phyloP scores from a whole-genome alignment of 1,140 invertebrate genomes.

The Adoxophyes honmai region DNA sequence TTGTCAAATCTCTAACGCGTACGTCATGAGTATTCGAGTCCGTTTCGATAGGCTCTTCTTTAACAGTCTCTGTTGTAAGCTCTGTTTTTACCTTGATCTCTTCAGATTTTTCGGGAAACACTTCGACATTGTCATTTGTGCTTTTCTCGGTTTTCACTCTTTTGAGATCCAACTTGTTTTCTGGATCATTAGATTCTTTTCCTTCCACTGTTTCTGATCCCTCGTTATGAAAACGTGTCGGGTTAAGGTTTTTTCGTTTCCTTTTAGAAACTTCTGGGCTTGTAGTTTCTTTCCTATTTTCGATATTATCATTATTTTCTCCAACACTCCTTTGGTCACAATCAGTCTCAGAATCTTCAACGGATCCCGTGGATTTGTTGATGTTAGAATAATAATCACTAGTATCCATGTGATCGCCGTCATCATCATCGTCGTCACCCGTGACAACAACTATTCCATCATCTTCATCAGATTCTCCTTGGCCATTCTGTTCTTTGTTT shows the following conservation, averaged over 20 bases:
- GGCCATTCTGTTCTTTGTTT: constrained; percentile 72
- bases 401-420: constrained; percentile 77
- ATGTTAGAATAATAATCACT: constrained; percentile 68
- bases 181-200: constrained; percentile 23
- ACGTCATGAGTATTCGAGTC: constrained; percentile 47
- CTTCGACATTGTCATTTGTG: constrained; percentile 19
- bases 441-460: constrained; percentile 81
- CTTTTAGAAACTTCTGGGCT: constrained; percentile 79
- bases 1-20: constrained; percentile 53
- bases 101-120: constrained; percentile 26
- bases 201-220: constrained; percentile 19
- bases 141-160: constrained; percentile 28
- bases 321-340: constrained; percentile 84
- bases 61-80: constrained; percentile 33
- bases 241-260: constrained; percentile 95
- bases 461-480: constrained; percentile 76
- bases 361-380: constrained; percentile 58
- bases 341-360: constrained; percentile 80
- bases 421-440: constrained; percentile 82
- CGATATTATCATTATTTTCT: constrained; percentile 84
- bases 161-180: constrained; percentile 63
- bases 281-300: constrained; percentile 60
- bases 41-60: constrained; percentile 46
- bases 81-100: constrained; percentile 45
- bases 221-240: constrained; percentile 81